Conservation (phyloP, 1,140 invertebrate genomes). For the Bactericera cockerelli region DNA sequence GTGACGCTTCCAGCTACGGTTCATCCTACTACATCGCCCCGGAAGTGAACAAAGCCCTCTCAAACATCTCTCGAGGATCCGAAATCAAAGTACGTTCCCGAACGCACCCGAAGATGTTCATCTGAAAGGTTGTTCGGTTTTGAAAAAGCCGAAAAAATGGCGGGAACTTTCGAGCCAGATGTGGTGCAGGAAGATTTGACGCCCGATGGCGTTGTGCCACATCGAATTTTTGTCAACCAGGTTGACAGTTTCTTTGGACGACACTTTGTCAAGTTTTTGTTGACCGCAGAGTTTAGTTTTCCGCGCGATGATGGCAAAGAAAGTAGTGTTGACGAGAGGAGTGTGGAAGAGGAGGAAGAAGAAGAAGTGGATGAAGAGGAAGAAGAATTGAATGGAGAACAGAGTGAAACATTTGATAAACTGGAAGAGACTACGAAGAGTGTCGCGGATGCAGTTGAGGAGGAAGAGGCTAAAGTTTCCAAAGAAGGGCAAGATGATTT, state of each 20-base stretch:
- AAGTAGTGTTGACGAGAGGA: too few species aligned
- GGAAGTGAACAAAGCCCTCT: neutral
- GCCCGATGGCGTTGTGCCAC: neutral
- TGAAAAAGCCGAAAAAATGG: neutral
- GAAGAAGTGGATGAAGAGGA: too few species aligned
- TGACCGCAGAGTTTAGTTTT: too few species aligned
- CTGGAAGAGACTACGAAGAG: too few species aligned
- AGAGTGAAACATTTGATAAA: too few species aligned
- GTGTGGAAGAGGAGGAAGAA: too few species aligned
- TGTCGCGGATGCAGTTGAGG: too few species aligned
- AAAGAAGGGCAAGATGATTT: too few species aligned
- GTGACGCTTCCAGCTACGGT: too few species aligned
- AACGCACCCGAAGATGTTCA: neutral
- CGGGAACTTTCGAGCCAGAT: neutral
- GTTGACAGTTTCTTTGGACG: neutral
- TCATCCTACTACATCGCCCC: neutral
- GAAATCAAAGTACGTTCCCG: neutral
- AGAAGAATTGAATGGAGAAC: too few species aligned
- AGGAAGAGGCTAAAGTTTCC: too few species aligned
- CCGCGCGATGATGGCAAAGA: too few species aligned
- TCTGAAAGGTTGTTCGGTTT: neutral
- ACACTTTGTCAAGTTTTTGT: neutral
- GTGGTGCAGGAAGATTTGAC: neutral
- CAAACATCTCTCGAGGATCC: neutral
- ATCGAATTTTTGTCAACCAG: neutral